Conservation (phyloP, 1,140 invertebrate species). For the Leptopilina boulardi region DNA sequence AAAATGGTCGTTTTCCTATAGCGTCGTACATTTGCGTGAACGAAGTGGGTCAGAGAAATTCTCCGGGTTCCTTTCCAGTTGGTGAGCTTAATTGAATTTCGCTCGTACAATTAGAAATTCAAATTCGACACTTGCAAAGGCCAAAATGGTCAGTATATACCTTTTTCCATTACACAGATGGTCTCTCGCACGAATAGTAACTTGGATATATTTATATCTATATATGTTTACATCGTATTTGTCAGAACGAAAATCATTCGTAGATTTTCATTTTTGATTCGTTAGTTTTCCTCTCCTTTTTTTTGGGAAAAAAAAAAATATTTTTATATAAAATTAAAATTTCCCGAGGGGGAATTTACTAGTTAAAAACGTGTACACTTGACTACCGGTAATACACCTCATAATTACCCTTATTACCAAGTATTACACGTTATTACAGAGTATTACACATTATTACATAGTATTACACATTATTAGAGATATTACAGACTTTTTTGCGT, state of each 20-base stretch:
- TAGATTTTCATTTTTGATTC: not conserved
- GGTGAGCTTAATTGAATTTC: constrained; percentile 65
- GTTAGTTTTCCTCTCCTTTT: not conserved
- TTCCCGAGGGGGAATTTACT: no score
- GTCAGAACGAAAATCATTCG: not conserved
- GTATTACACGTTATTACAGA: no score
- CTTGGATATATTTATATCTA: no score
- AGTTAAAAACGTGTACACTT: no score
- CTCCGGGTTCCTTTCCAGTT: constrained; percentile 39
- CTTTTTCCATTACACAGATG: constrained; percentile 56
- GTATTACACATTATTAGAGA: no score
- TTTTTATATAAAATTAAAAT: no score
- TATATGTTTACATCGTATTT: not conserved
- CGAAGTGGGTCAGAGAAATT: constrained; percentile 29
- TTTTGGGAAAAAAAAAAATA: no score
- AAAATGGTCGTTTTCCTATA: not conserved
- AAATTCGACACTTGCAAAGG: constrained; percentile 54
- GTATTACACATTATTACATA: no score
- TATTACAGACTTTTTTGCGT: no score
- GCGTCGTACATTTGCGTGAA: constrained; percentile 11
- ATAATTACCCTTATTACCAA: no score
- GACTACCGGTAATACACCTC: no score
- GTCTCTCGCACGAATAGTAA: not conserved
- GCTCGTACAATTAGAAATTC: constrained; percentile 67
- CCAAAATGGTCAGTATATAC: constrained; percentile 47